Evolutionary conservation across 2,888 invertebrate species (phyloP), one percentile per base, ranked within the genome.

Genomic region (Pyrrhosoma nymphula): DNA sequence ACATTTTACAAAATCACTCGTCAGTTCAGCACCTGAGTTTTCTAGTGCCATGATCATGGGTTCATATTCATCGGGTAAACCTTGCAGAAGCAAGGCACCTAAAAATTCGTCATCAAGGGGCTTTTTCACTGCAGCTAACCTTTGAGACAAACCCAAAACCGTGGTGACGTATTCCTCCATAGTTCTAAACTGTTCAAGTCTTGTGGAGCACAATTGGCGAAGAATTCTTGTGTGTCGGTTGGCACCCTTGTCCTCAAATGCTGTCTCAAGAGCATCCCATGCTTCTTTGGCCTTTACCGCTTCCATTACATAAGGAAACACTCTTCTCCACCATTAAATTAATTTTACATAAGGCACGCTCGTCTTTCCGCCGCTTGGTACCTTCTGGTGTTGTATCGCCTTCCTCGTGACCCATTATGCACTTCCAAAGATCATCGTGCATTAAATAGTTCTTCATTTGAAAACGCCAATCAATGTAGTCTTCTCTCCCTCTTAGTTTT

Each of bases 161-260:
- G 95, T 95, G 95, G 96, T 96, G 6, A 96, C 96, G 93, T 96
- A 96, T 14, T 95, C 95, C 90, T 96, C 95, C 96, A 96, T 96
- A 26, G 90, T 95, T 35, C 39, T 60, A 95, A 93, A 95, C 55
- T 95, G 56, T 35, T 95, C 88, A 4, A 95, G 47, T 26, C 95
- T 95, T 1, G 95, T 56, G 63, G 95, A 95, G 47, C 95, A 95
- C 30, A 96, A 69, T 88, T 55, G 95, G 56, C 95, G 89, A 30
- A 96, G 75, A 18, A 96, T 56, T 10, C 95, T 35, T 35, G 95
- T 88, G 39, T 95, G 63, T 0, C 95, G 91, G 95, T 95, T 95
- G 12, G 96, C 95, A 39, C 96, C 95, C 95, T 96, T 96, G 56
- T 96, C 96, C 18, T 63, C 63, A 63, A 63, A 63, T 63, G 63